phyloP scores from a whole-genome alignment of 1,140 invertebrate genomes.

The Oscheius sp. region DNA sequence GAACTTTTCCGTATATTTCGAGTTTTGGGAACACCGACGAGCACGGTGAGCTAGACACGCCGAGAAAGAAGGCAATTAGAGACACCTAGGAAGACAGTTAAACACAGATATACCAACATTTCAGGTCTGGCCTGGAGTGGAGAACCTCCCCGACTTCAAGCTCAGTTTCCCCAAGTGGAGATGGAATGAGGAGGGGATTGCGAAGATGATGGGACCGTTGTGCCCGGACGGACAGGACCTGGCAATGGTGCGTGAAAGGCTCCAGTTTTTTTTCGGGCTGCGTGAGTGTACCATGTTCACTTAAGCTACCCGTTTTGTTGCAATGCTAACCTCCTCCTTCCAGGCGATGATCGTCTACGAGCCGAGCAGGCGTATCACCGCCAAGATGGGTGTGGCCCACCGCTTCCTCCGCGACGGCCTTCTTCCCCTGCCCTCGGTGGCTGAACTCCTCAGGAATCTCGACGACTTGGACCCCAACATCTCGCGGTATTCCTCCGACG shows the following conservation, averaged over 20 bases:
- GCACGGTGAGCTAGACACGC: conserved; percentile 65
- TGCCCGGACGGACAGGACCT: conserved; percentile 4
- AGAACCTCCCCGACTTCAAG: conserved; percentile 81
- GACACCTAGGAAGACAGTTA: no score
- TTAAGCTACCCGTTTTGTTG: neutral
- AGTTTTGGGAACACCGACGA: conserved; percentile 84
- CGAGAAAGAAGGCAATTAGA: neutral
- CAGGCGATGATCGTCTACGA: conserved; percentile 20
- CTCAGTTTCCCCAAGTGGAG: conserved; percentile 76
- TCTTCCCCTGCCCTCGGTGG: neutral
- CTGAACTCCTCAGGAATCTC: neutral
- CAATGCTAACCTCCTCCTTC: neutral
- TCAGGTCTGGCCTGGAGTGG: conserved; percentile 79
- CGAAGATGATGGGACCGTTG: neutral
- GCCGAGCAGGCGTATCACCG: conserved; percentile 20
- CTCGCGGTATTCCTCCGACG: no score
- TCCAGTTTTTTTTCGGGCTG: neutral
- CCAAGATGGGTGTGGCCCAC: conserved; percentile 22
- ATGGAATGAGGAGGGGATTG: neutral
- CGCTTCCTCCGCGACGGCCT: conserved; percentile 14
- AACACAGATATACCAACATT: conserved; percentile 10
- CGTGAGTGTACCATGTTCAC: neutral
- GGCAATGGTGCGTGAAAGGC: conserved; percentile 1
- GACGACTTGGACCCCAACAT: no score
- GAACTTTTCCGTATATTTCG: conserved; percentile 88